Percentiles rank a stretch among this genome's conserved stretches.
phyloP scores from a whole-genome alignment of 2,113 vertebrate species.

The Pseudorhombus dupliciocellatus region DNA sequence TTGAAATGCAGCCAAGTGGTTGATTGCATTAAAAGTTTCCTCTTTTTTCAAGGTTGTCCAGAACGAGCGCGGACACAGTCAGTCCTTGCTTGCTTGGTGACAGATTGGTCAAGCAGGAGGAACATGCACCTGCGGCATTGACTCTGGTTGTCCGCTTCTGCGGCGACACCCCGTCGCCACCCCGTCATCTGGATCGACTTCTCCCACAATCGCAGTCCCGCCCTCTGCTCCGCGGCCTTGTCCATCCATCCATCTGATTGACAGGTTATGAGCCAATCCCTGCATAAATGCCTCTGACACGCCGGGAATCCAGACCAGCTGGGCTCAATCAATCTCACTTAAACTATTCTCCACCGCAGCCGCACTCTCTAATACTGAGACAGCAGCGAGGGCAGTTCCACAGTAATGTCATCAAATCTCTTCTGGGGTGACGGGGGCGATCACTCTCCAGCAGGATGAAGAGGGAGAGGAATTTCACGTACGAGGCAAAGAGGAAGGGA shows the following conservation, averaged over 20 bases:
- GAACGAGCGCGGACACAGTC: constrained; percentile 1
- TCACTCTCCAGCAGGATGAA: constrained; percentile 56
- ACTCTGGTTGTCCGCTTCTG: constrained; percentile 17
- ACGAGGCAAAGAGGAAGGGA: background rate
- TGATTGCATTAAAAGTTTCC: too few relatives aligned
- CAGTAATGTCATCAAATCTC: constrained; percentile 75
- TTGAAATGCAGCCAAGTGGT: too few relatives aligned
- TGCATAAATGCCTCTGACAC: constrained; percentile 77
- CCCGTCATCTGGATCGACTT: constrained; percentile 30
- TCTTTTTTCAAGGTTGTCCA: background rate
- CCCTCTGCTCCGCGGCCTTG: constrained; percentile 38
- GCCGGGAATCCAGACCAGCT: constrained; percentile 72
- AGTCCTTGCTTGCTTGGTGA: constrained; percentile 9
- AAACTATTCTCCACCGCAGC: constrained; percentile 67
- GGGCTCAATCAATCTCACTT: constrained; percentile 83
- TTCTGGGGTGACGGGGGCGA: constrained; percentile 51
- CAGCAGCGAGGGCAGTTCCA: constrained; percentile 70
- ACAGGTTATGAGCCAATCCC: constrained; percentile 78
- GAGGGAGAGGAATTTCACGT: constrained; percentile 21
- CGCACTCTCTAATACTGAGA: constrained; percentile 64
- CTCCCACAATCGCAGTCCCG: constrained; percentile 25
- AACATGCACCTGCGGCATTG: constrained; percentile 7
- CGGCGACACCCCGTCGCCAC: constrained; percentile 1
- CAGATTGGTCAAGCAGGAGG: constrained; percentile 28
- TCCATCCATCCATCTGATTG: constrained; percentile 78